A percentile compares a stretch with the other conserved stretches of the same genome.
Evolutionary conservation across 2,113 vertebrate species (phyloP).

Genomic region (Girardinichthys multiradiatus): DNA sequence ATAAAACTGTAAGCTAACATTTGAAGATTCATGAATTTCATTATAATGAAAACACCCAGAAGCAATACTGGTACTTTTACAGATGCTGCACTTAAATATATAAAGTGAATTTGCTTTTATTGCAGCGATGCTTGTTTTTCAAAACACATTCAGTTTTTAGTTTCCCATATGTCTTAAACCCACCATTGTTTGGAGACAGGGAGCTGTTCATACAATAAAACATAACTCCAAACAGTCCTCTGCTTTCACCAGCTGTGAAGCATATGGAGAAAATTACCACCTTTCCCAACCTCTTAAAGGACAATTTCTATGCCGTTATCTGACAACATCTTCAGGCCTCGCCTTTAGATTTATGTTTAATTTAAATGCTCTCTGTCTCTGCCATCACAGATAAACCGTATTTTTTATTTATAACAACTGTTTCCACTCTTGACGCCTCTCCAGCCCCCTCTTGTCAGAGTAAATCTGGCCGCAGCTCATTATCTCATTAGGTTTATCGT

Average conservation of each 20-base stretch:
- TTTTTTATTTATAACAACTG: constrained; percentile 5
- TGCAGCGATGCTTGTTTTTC: constrained; percentile 18
- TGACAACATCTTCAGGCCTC: constrained; percentile 19
- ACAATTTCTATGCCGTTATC: constrained; percentile 16
- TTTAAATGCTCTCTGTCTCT: constrained; percentile 7
- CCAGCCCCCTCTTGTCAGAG: constrained; percentile 31
- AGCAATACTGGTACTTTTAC: background rate
- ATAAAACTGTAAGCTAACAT: background rate
- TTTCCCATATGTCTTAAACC: constrained; percentile 14
- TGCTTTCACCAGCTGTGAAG: constrained; percentile 32
- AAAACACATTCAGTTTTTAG: constrained; percentile 17
- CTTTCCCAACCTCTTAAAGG: constrained; percentile 28
- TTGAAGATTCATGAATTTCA: constrained; percentile 2
- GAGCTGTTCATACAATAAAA: constrained; percentile 3
- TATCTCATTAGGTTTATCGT: constrained; percentile 48
- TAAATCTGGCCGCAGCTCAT: constrained; percentile 46
- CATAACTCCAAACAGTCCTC: background rate
- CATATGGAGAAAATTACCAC: constrained; percentile 51
- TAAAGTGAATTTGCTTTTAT: constrained; percentile 13
- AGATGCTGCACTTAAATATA: background rate
- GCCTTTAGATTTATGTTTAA: constrained; percentile 27
- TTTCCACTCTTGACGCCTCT: constrained; percentile 25
- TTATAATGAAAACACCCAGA: background rate
- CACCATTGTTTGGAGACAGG: constrained; percentile 2
- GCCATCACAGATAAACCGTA: constrained; percentile 11